Conservation (phyloP, 1,140 invertebrate genomes). For the Eriocheir sinensis region DNA sequence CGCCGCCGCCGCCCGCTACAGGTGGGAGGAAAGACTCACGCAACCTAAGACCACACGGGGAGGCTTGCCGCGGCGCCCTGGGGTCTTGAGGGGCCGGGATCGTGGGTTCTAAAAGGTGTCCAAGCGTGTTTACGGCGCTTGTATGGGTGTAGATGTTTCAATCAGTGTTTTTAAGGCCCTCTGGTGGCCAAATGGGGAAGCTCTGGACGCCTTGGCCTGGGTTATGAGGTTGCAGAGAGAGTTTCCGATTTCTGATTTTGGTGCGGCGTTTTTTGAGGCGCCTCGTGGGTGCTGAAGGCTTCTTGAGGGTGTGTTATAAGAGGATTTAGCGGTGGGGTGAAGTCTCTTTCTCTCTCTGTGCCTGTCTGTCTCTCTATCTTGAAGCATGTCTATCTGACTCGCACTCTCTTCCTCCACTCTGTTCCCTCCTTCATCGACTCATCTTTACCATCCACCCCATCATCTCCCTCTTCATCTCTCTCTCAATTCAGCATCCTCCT, state of each 20-base stretch:
- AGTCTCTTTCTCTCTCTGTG: no score
- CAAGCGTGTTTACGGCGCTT: not conserved
- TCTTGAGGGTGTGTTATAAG: no score
- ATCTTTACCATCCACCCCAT: no score
- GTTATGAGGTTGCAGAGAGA: not conserved
- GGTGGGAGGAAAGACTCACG: conserved; percentile 60
- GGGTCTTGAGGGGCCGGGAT: not conserved
- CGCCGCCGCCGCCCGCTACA: conserved; percentile 19
- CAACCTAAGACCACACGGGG: conserved; percentile 42
- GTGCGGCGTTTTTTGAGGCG: not conserved
- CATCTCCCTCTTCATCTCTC: no score
- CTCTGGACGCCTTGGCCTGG: not conserved
- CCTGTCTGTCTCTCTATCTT: no score
- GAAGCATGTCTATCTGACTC: no score
- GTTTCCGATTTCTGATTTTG: no score
- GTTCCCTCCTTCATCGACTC: no score
- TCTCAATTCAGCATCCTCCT: no score
- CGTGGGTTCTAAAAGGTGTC: conserved; percentile 3
- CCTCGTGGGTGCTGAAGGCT: no score
- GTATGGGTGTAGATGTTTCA: not conserved
- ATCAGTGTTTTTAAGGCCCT: not conserved
- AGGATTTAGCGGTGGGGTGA: no score
- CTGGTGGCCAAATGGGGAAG: not conserved
- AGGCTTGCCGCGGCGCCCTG: not conserved
- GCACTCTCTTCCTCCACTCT: no score